Evolutionary conservation across 2,888 invertebrate species (phyloP).

Genomic region (Dioctria linearis): DNA sequence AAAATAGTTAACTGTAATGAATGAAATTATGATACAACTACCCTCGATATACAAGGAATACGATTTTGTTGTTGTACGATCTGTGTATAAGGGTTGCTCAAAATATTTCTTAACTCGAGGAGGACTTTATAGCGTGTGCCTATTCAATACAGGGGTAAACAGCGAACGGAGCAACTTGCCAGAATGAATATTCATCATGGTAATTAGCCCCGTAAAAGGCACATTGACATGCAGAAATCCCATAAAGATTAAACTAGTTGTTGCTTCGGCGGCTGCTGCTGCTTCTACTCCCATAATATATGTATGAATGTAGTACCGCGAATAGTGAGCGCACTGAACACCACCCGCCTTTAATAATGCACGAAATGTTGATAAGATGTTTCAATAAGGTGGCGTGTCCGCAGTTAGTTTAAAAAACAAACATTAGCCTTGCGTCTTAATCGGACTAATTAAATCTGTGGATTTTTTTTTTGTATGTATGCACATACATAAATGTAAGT

Average conservation of each 20-base stretch:
- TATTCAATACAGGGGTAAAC: background rate
- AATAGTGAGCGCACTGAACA: no score
- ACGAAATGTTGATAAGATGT: slow-evolving; percentile 40
- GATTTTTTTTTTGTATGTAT: background rate
- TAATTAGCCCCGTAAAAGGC: slow-evolving; percentile 43
- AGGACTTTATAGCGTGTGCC: slow-evolving; percentile 34
- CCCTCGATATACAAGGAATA: background rate
- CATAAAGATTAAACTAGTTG: slow-evolving; percentile 29
- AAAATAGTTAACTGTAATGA: slow-evolving; percentile 32
- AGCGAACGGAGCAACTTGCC: slow-evolving; percentile 11
- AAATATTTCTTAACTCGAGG: slow-evolving; percentile 13
- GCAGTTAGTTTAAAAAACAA: slow-evolving; percentile 27
- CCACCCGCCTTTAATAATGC: background rate
- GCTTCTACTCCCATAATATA: background rate
- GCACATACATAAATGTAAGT: no score
- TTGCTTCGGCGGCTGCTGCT: background rate
- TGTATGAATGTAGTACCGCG: no score
- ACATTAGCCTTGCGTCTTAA: slow-evolving; percentile 1
- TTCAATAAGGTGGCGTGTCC: slow-evolving; percentile 42
- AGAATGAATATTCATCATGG: slow-evolving; percentile 41
- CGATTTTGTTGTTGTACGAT: no score
- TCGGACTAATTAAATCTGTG: slow-evolving; percentile 37
- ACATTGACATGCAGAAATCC: slow-evolving; percentile 43
- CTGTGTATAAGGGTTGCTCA: background rate
- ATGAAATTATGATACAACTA: slow-evolving; percentile 1